phyloP scores from a whole-genome alignment of 2,888 invertebrate genomes.

The Gryllus longicercus region DNA sequence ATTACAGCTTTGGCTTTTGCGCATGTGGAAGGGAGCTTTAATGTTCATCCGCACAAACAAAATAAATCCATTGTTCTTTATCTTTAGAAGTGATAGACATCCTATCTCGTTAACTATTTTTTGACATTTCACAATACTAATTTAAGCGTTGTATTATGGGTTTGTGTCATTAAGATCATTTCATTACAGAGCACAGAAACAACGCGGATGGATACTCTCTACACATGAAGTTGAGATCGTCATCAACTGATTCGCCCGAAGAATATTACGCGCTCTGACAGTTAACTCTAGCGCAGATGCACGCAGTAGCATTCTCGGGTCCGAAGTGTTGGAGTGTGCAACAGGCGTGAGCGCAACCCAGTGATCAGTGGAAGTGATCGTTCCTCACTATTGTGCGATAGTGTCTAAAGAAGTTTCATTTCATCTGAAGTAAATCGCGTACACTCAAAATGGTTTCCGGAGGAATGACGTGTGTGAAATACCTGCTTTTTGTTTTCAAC shows the following conservation, averaged over 20 bases:
- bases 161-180: neutral
- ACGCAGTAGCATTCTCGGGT: neutral
- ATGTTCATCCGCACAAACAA: neutral
- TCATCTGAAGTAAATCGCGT: neutral
- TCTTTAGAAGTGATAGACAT: no score
- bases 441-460: constrained; percentile 66
- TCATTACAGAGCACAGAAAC: neutral
- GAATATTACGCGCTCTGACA: neutral
- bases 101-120: no score
- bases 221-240: neutral
- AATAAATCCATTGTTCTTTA: neutral
- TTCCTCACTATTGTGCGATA: neutral
- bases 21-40: neutral
- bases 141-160: neutral
- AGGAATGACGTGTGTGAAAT: constrained; percentile 85
- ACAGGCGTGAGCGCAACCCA: neutral
- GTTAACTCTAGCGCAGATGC: neutral
- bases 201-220: neutral
- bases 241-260: neutral
- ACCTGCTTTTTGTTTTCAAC: constrained; percentile 83
- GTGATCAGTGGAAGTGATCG: neutral
- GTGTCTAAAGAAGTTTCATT: neutral
- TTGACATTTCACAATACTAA: neutral
- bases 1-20: neutral
- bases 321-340: neutral